Base-by-base conservation (phyloP, 2,797 vertebrate genomes). In the Chaenodraco wilsoni region DNA sequence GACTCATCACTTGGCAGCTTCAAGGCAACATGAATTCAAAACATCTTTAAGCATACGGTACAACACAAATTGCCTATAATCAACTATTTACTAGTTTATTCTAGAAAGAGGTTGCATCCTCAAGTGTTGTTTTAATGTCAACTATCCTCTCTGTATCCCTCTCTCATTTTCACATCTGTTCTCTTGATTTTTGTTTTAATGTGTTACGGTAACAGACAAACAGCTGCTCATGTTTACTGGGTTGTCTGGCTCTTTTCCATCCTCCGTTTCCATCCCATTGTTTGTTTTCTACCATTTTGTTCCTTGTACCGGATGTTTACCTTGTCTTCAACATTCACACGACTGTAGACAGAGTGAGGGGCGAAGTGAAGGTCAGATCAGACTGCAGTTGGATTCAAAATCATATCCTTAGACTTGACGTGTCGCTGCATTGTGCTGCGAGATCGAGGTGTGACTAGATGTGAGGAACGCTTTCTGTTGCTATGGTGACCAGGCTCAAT, bases 351-450 rank as follows among this genome's bases (percentile, higher is more conserved):
- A 46, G 56, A 68, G 59, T 40, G 73, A 67, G 65, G 3, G 27
- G 61, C 52, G 50, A 27, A 17, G 54, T 75, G 62, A 61, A 61
- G 72, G 56, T 86, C 66, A 64, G 76, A 57, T 74, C 54, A 62
- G 55, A 55, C 69, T 68, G 73, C 67, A 75, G 72, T 71, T 76
- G 81, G 31, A 37, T 82, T 79, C 15, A 74, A 84, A 84, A 82
- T 79, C 87, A 83, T 85, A 78, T 87, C 81, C 88, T 86, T 72
- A 65, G 76, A 88, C 83, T 85, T 87, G 80, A 88, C 74, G 78
- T 75, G 84, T 65, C 69, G 59, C 72, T 72, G 65, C 61, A 55
- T 73, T 69, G 60, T 79, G 75, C 67, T 78, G 55, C 19, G 5
- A 66, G 70, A 55, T 59, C 72, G 57, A 56, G 46, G 19, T 43